Evolutionary conservation across 2,113 vertebrate genomes (phyloP).

Genomic region (Taxidea taxus): DNA sequence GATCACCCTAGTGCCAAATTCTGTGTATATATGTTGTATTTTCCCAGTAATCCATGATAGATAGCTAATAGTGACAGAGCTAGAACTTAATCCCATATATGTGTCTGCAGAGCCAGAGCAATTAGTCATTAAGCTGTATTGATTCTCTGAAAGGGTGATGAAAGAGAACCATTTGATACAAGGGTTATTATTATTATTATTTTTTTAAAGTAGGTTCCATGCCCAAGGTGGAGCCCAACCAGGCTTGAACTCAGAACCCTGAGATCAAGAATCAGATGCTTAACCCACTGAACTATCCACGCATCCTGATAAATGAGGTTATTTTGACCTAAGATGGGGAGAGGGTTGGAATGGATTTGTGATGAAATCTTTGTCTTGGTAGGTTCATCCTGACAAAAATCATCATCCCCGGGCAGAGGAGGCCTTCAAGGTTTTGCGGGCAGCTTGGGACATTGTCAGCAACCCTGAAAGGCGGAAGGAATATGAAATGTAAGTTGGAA

Average conservation of each 20-base stretch:
- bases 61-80: background rate
- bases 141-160: conserved; percentile 10
- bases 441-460: conserved; percentile 97
- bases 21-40: background rate
- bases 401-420: conserved; percentile 93
- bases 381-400: conserved; percentile 98
- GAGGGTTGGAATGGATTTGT: conserved; percentile 23
- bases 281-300: background rate
- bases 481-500: conserved; percentile 91
- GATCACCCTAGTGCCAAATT: conserved; percentile 1
- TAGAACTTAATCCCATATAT: background rate
- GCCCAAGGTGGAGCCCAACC: background rate
- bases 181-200: background rate
- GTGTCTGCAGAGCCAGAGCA: background rate
- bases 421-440: conserved; percentile 95
- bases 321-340: conserved; percentile 2
- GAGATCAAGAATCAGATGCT: background rate
- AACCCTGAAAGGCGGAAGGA: conserved; percentile 92
- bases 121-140: background rate
- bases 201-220: background rate
- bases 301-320: background rate
- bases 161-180: conserved; percentile 22
- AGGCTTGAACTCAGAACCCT: background rate
- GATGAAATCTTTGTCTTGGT: conserved; percentile 57
- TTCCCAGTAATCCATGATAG: background rate